phyloP scores from a whole-genome alignment of 2,113 vertebrate genomes.

The Crotalus helleri region DNA sequence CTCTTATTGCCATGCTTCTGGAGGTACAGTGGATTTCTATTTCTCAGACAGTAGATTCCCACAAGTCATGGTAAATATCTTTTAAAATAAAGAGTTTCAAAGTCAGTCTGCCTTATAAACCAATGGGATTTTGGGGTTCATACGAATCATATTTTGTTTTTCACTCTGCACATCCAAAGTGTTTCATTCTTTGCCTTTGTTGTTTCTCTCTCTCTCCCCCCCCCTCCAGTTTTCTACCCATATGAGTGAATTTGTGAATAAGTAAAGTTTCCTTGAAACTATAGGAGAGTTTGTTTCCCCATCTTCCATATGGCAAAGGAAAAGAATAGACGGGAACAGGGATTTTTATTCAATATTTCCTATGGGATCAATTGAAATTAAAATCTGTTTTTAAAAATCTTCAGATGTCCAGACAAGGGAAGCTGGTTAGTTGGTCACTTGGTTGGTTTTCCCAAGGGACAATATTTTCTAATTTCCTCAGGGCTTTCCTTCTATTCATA shows the following conservation, averaged over 20 bases:
- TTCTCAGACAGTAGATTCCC: background rate
- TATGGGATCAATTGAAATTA: conserved; percentile 18
- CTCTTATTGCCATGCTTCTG: background rate
- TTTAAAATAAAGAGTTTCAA: background rate
- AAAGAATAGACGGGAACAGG: background rate
- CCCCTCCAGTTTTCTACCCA: background rate
- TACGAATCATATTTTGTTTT: background rate
- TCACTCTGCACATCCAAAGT: background rate
- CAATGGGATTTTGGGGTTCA: background rate
- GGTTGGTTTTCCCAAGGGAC: conserved; percentile 6
- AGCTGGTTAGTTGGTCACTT: background rate
- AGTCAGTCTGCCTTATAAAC: background rate
- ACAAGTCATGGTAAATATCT: background rate
- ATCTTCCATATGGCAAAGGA: background rate
- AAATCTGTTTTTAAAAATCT: conserved; percentile 1
- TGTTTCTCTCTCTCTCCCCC: background rate
- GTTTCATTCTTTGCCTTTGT: background rate
- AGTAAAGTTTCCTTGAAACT: conserved; percentile 2
- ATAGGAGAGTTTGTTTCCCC: background rate
- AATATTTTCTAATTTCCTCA: background rate
- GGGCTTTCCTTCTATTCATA: background rate
- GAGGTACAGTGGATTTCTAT: background rate
- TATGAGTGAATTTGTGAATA: background rate
- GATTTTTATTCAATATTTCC: conserved; percentile 16
- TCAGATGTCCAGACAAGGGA: background rate